These are phyloP conservation scores for Lethocerus indicus DNA, from an alignment of 1,140 invertebrate species.

Conservation along the genomic window DNA sequence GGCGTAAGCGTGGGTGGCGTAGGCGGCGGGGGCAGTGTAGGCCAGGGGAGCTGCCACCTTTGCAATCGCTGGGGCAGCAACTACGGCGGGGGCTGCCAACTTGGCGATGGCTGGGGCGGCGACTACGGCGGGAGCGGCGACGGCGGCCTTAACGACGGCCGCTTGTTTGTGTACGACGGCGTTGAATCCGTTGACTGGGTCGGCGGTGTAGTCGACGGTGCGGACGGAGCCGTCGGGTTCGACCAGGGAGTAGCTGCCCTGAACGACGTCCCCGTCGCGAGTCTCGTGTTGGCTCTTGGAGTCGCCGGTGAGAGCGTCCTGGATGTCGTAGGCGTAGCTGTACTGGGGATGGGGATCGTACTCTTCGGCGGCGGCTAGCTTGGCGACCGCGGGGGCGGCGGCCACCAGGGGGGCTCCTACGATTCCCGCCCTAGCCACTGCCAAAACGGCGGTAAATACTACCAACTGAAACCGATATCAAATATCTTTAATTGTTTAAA, in stretches of 20 bases:
- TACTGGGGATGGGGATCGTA: conserved; percentile 28
- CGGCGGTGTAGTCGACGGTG: conserved; percentile 27
- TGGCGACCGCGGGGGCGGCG: background rate
- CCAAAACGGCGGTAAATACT: no score
- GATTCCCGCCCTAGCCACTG: no score
- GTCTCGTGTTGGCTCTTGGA: conserved; percentile 13
- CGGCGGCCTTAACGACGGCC: background rate
- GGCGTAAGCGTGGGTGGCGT: background rate
- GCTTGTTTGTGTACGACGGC: conserved; percentile 21
- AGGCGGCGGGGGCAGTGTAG: background rate
- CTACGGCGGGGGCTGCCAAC: background rate
- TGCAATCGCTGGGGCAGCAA: background rate
- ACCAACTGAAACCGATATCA: no score
- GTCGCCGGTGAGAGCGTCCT: conserved; percentile 13
- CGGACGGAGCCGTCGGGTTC: conserved; percentile 28
- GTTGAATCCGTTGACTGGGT: conserved; percentile 26
- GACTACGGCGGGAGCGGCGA: background rate
- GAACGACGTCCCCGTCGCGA: conserved; percentile 24
- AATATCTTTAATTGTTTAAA: no score
- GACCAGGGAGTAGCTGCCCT: conserved; percentile 25
- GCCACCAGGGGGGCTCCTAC: no score
- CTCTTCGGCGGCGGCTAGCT: background rate
- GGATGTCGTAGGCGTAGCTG: conserved; percentile 11
- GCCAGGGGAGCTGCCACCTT: background rate
- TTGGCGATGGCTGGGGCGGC: background rate